Evolutionary conservation across 1,140 invertebrate species (phyloP).

Genomic region (Drosophila insularis): DNA sequence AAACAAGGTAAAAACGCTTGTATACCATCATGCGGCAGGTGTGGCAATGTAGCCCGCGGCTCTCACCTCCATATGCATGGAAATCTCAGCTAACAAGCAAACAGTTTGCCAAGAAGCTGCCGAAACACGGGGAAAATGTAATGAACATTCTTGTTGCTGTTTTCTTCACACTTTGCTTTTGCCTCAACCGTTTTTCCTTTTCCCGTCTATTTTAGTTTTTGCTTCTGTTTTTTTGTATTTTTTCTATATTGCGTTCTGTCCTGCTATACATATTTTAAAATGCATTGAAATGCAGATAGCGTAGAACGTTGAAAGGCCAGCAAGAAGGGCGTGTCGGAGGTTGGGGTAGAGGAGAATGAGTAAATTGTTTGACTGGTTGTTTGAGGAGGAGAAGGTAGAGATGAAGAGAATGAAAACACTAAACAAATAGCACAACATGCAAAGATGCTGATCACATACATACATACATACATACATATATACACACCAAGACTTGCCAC

Average conservation of each 20-base stretch:
- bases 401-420: conserved; percentile 42
- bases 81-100: conserved; percentile 68
- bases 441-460: conserved; percentile 68
- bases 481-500: conserved; percentile 38
- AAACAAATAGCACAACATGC: conserved; percentile 68
- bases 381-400: conserved; percentile 19
- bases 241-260: conserved; percentile 14
- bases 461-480: conserved; percentile 33
- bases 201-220: background rate
- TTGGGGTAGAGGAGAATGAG: conserved; percentile 4
- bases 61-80: conserved; percentile 65
- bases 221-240: background rate
- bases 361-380: background rate
- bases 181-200: conserved; percentile 14
- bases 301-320: conserved; percentile 18
- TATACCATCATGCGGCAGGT: conserved; percentile 21
- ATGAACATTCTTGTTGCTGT: conserved; percentile 56
- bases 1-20: background rate
- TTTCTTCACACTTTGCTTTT: conserved; percentile 16
- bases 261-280: conserved; percentile 68
- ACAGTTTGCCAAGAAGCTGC: conserved; percentile 52
- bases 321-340: background rate
- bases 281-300: conserved; percentile 62
- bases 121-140: conserved; percentile 42
- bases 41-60: conserved; percentile 61